Base-by-base conservation (phyloP, 1,140 invertebrate species). In the Drosophila carrolli region DNA sequence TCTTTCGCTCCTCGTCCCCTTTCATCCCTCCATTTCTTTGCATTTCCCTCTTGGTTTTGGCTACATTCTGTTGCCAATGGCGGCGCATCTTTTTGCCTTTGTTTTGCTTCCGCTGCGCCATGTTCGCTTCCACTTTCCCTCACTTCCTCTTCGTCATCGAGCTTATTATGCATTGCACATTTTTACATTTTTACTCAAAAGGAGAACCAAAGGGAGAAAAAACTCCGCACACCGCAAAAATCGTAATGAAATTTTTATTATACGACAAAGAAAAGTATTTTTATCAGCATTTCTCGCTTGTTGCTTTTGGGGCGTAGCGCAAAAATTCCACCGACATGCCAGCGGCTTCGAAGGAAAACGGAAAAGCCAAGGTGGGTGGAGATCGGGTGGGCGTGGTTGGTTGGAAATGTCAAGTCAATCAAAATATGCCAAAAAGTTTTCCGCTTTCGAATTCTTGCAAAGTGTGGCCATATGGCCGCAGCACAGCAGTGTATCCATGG, bases 171-270 rank as follows among this genome's bases (percentile, higher is more conserved):
- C 83, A 88, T 88, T 83, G 83, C 83, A 88, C 83, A 88, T 88
- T 88, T 76, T 88, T 83, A 89, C 83, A 88, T 88, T 88, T 83
- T 83, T 80, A 50, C 79, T 83, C 70, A 66, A 84, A 67, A 40
- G 55, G 40, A 35, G 47, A 19, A 40, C 37, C 46, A n/a, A 44
- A 16, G 59, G 50, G 37, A 50, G 23, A 61, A 58, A 75, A 81
- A 66, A 47, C 47, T 55, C 53, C 61, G 70, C 75, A 73, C 76
- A 89, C 83, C 84, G 84, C 84, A 88, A 88, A 88, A 89, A 89
- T 88, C 84, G 84, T 88, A 88, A 88, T 88, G 84, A 88, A 88
- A 88, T 88, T 88, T 88, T 88, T 88, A 88, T 88, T 88, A 84
- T 88, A 89, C 84, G 76, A 84, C 85, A 88, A 89, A 88, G 84